A percentile compares a stretch with the other conserved stretches of the same genome.
These are phyloP conservation scores for Orius insidiosus DNA, from an alignment of 1,140 invertebrate genomes.

Conservation along the genomic window DNA sequence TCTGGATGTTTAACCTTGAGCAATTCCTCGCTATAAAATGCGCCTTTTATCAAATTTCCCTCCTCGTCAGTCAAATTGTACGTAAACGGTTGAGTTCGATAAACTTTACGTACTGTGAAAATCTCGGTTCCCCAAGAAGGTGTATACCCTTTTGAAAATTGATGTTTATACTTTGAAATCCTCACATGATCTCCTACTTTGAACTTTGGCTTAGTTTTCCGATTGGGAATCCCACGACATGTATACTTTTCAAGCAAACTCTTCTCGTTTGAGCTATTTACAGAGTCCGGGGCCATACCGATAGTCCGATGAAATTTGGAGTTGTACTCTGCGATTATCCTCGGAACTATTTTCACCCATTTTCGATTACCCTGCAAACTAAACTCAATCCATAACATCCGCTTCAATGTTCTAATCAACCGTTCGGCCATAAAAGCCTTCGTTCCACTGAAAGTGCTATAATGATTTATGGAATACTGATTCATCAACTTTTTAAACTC, in stretches of 20 bases:
- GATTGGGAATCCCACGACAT: no score
- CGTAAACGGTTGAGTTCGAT: constrained; percentile 1
- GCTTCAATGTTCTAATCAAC: background rate
- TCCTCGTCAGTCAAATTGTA: constrained; percentile 11
- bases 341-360: background rate
- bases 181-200: constrained; percentile 11
- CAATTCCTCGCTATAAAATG: constrained; percentile 14
- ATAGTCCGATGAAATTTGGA: constrained; percentile 7
- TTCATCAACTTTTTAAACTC: background rate
- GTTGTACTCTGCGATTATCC: background rate
- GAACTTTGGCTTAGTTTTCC: background rate
- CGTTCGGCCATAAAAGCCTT: background rate
- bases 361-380: background rate
- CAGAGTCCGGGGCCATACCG: background rate
- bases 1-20: constrained; percentile 19
- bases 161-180: no score
- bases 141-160: no score
- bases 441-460: background rate
- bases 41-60: constrained; percentile 2
- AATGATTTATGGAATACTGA: constrained; percentile 1
- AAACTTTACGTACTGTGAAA: no score
- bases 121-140: no score
- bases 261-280: background rate
- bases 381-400: background rate
- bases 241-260: background rate